phyloP scores from a whole-genome alignment of 2,113 vertebrate species.

The Rutilus rutilus region DNA sequence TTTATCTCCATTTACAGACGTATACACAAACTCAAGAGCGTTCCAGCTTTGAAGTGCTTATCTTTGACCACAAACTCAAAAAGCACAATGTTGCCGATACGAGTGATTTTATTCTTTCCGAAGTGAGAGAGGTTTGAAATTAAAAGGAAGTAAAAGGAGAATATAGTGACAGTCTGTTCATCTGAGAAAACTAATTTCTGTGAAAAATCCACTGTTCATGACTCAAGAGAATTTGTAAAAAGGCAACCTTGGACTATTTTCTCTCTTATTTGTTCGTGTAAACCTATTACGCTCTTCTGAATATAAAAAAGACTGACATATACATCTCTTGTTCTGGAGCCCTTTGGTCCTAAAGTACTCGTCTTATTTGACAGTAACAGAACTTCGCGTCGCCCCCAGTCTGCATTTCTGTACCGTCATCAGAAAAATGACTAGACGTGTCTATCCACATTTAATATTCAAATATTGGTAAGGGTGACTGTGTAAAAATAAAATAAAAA shows the following conservation, averaged over 20 bases:
- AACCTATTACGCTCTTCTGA: not conserved
- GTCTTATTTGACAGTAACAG: not conserved
- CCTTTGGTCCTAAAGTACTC: not conserved
- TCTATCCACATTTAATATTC: not conserved
- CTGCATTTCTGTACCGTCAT: not conserved
- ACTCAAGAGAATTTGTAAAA: not conserved
- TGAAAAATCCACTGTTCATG: not conserved
- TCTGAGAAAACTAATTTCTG: not conserved
- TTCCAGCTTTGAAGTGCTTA: constrained; percentile 51
- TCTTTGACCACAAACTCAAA: constrained; percentile 47
- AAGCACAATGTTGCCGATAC: not conserved
- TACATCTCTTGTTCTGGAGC: not conserved
- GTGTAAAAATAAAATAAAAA: not conserved
- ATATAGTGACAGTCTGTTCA: not conserved
- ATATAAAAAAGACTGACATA: not conserved
- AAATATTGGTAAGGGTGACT: not conserved
- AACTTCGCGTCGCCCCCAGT: not conserved
- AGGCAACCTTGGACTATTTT: not conserved
- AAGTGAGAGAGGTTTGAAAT: constrained; percentile 11
- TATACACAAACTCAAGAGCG: constrained; percentile 18
- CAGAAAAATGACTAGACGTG: constrained; percentile 1
- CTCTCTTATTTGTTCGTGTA: not conserved
- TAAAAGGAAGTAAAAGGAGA: constrained; percentile 21
- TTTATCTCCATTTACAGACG: not conserved
- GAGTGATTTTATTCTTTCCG: constrained; percentile 19